Percentiles rank a stretch among this genome's conserved stretches.
Conservation (phyloP, 2,888 invertebrate species). For the Volucella zonaria region DNA sequence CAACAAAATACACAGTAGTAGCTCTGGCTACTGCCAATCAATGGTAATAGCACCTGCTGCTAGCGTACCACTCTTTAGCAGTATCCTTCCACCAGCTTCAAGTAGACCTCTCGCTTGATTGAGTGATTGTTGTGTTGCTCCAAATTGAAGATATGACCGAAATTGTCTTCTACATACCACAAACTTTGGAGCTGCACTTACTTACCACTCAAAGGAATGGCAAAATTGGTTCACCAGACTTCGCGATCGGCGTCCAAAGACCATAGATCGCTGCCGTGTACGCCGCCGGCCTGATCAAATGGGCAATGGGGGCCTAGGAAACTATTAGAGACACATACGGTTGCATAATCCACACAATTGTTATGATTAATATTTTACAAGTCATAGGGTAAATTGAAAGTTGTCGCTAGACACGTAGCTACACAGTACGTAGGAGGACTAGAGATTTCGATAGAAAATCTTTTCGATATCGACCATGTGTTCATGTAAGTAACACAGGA, state of each 20-base stretch:
- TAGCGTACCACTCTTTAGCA: background rate
- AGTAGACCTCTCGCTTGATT: constrained; percentile 31
- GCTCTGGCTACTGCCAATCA: constrained; percentile 34
- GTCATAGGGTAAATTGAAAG: constrained; percentile 40
- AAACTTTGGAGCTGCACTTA: constrained; percentile 20
- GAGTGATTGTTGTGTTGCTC: constrained; percentile 60
- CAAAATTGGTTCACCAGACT: constrained; percentile 34
- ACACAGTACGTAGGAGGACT: background rate
- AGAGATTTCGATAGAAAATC: too few species aligned
- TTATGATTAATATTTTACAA: constrained; percentile 33
- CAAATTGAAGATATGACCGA: constrained; percentile 32
- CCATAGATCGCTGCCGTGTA: background rate
- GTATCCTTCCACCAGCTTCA: constrained; percentile 11
- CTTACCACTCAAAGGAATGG: constrained; percentile 14
- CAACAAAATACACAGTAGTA: background rate
- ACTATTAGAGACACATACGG: constrained; percentile 17
- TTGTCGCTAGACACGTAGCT: background rate
- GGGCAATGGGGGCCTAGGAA: background rate
- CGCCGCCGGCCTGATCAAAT: background rate
- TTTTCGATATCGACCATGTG: too few species aligned
- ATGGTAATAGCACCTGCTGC: constrained; percentile 41
- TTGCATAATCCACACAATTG: constrained; percentile 50
- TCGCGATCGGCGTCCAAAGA: constrained; percentile 23
- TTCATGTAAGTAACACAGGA: too few species aligned
- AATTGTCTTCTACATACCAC: constrained; percentile 3